Conservation (phyloP, 2,113 vertebrate species). For the Maccullochella peelii region DNA sequence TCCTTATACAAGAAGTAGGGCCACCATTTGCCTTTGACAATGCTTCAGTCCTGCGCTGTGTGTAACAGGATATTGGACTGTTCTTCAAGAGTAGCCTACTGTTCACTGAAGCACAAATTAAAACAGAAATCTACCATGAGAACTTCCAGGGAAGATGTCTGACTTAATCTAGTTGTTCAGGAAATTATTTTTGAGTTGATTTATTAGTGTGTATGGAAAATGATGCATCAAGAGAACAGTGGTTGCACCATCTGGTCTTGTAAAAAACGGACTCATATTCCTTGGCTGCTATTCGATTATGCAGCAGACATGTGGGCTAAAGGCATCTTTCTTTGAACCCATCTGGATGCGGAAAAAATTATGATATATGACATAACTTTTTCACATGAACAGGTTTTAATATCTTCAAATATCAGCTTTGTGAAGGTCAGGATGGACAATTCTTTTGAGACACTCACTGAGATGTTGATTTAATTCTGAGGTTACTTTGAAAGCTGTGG, state of each 20-base stretch:
- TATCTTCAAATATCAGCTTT: not conserved
- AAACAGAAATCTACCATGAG: constrained; percentile 3
- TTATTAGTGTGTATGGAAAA: constrained; percentile 34
- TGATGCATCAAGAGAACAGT: constrained; percentile 36
- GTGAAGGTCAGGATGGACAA: not conserved
- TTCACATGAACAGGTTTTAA: constrained; percentile 14
- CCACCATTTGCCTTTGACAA: not conserved
- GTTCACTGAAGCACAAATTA: constrained; percentile 19
- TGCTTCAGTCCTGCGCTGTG: constrained; percentile 5
- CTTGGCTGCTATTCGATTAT: constrained; percentile 46
- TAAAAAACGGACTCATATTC: constrained; percentile 36
- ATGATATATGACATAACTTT: constrained; percentile 10
- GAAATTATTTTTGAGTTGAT: constrained; percentile 25
- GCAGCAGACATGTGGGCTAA: constrained; percentile 42
- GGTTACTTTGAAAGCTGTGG: not conserved
- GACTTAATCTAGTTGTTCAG: constrained; percentile 31
- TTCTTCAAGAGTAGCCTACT: constrained; percentile 16
- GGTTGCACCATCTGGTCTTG: constrained; percentile 58
- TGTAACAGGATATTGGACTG: not conserved
- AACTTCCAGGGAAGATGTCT: constrained; percentile 13
- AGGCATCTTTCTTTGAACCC: constrained; percentile 45
- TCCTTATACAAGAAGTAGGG: not conserved
- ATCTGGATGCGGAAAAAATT: constrained; percentile 35
- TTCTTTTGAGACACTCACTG: not conserved
- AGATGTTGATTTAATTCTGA: not conserved